Percentiles rank a stretch among this genome's conserved stretches.
These are phyloP conservation scores for Odontothrips loti DNA, from an alignment of 2,888 invertebrate species.

Conservation along the genomic window DNA sequence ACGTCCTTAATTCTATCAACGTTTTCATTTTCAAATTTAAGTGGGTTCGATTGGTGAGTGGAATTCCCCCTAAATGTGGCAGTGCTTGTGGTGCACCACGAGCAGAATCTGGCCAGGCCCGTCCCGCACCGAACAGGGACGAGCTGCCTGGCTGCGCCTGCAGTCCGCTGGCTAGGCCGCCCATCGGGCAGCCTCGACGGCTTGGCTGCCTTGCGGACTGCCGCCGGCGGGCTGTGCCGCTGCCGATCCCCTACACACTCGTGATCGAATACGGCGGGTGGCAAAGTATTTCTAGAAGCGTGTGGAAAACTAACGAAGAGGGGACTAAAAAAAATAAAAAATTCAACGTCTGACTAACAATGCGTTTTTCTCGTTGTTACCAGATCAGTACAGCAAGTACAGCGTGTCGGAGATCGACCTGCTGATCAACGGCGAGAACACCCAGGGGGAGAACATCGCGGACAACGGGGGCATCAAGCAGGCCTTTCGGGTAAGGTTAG, in stretches of 20 bases:
- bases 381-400: constrained; percentile 79
- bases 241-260: no score
- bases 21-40: no score
- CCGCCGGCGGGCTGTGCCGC: neutral
- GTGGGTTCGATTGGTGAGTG: no score
- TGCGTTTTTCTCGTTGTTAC: constrained; percentile 33
- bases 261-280: no score
- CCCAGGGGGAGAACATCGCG: constrained; percentile 92
- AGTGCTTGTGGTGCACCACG: no score
- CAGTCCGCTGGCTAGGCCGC: neutral
- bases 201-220: neutral
- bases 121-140: neutral
- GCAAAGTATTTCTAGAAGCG: no score
- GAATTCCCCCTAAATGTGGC: no score
- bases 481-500: constrained; percentile 58
- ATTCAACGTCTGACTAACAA: neutral
- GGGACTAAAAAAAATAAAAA: no score
- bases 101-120: no score
- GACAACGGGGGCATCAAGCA: constrained; percentile 95
- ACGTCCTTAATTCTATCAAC: no score
- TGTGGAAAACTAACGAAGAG: no score
- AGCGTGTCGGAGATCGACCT: constrained; percentile 73
- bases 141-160: neutral
- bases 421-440: constrained; percentile 70
- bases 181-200: neutral